These are phyloP conservation scores for Oxyura jamaicensis DNA, from an alignment of 2,113 vertebrate genomes.

Conservation along the genomic window DNA sequence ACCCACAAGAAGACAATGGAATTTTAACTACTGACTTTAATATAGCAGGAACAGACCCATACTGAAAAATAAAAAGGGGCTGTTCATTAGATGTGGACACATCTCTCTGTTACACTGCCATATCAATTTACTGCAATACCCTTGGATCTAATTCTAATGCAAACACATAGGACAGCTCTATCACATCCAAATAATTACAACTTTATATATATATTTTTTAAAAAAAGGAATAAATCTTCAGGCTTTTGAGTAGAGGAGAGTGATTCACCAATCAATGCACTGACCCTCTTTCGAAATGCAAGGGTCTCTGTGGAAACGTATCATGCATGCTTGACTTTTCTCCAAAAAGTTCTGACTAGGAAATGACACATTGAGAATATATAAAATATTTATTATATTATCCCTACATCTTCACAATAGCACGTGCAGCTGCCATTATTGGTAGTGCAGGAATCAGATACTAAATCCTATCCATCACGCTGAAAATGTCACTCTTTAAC, in stretches of 20 bases:
- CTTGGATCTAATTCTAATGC: not conserved
- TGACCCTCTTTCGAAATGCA: not conserved
- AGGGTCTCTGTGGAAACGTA: not conserved
- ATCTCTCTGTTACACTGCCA: not conserved
- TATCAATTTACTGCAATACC: not conserved
- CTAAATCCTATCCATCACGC: constrained; percentile 10
- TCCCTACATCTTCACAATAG: not conserved
- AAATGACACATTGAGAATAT: not conserved
- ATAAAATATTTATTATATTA: not conserved
- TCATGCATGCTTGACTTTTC: not conserved
- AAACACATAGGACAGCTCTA: not conserved
- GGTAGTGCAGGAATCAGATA: not conserved
- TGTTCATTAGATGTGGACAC: not conserved
- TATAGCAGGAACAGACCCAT: fast-evolving
- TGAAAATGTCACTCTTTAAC: not conserved
- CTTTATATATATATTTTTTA: not conserved
- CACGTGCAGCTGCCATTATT: not conserved
- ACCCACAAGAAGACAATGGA: not conserved
- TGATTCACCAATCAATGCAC: not conserved
- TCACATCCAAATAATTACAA: not conserved
- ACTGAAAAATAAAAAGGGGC: not conserved
- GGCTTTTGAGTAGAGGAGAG: not conserved
- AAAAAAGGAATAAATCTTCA: not conserved
- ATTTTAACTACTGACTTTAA: not conserved
- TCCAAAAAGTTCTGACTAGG: not conserved